Percentiles rank a stretch among this genome's conserved stretches.
These are phyloP conservation scores for Phania funesta DNA, from an alignment of 2,888 invertebrate species.

Conservation along the genomic window DNA sequence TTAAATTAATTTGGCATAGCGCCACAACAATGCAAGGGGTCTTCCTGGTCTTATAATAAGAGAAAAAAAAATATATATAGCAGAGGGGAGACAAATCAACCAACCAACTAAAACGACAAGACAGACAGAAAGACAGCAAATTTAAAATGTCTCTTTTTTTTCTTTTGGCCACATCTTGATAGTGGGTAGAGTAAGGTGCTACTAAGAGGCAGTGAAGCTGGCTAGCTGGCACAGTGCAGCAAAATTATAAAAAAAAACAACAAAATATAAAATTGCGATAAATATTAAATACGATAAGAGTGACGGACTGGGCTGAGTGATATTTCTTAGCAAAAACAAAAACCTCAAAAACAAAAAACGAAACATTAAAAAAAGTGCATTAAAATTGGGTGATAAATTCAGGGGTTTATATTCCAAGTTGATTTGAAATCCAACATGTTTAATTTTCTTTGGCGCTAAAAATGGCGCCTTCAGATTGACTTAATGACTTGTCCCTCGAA, in stretches of 20 bases:
- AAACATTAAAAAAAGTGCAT: slow-evolving; percentile 45
- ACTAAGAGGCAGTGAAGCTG: neutral
- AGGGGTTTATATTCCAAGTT: slow-evolving; percentile 64
- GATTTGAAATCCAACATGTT: slow-evolving; percentile 66
- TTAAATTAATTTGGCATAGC: slow-evolving; percentile 66
- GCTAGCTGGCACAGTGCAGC: neutral
- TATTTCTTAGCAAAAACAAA: neutral
- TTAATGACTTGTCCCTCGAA: slow-evolving; percentile 25
- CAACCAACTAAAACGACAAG: neutral
- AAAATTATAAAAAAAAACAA: neutral
- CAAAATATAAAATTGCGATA: slow-evolving; percentile 33
- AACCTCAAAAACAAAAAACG: neutral
- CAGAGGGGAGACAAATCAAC: neutral
- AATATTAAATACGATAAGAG: slow-evolving; percentile 42
- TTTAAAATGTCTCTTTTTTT: neutral
- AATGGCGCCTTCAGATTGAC: slow-evolving; percentile 71
- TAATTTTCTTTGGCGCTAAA: slow-evolving; percentile 73
- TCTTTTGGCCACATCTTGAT: neutral
- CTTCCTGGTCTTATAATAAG: slow-evolving; percentile 23
- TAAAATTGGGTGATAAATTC: slow-evolving; percentile 58
- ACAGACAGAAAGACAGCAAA: slow-evolving; percentile 2
- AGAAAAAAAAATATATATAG: neutral
- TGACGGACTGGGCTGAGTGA: neutral
- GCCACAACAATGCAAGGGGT: slow-evolving; percentile 54
- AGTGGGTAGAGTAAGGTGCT: slow-evolving; percentile 29